These are phyloP conservation scores for Epinotia demarniana DNA, from an alignment of 2,888 invertebrate species.

Conservation along the genomic window DNA sequence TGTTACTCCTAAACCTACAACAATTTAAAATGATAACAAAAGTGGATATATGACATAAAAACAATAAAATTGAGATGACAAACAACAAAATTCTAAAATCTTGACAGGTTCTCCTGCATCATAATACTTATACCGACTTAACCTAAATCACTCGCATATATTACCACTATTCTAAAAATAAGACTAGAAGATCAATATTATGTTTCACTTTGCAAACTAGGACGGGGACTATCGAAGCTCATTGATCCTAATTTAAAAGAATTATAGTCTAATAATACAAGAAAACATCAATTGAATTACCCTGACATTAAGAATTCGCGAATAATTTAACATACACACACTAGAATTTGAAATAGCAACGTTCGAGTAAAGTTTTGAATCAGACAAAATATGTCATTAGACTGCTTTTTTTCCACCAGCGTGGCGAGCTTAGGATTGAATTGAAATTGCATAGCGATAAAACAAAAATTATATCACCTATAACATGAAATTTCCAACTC, in stretches of 20 bases:
- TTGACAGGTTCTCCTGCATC: constrained; percentile 22
- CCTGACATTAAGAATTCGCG: constrained; percentile 10
- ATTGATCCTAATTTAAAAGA: constrained; percentile 46
- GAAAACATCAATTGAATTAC: constrained; percentile 24
- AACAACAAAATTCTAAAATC: constrained; percentile 37
- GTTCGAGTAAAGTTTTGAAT: neutral
- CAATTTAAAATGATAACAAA: constrained; percentile 44
- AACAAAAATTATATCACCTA: neutral
- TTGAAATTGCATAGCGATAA: neutral
- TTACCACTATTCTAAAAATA: constrained; percentile 58
- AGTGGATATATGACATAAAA: constrained; percentile 34
- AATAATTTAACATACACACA: constrained; percentile 1
- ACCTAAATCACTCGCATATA: constrained; percentile 54
- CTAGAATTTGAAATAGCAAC: constrained; percentile 11
- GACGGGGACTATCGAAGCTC: constrained; percentile 70
- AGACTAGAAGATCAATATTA: constrained; percentile 75
- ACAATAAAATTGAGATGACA: constrained; percentile 43
- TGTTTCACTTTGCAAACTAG: constrained; percentile 60
- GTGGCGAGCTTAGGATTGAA: neutral
- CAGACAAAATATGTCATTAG: neutral
- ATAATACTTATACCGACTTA: constrained; percentile 53
- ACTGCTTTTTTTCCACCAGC: neutral
- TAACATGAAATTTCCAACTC: neutral
- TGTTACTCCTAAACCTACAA: constrained; percentile 41
- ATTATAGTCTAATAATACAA: constrained; percentile 21